phyloP scores from a whole-genome alignment of 1,140 invertebrate genomes.

The Bombyx mori region DNA sequence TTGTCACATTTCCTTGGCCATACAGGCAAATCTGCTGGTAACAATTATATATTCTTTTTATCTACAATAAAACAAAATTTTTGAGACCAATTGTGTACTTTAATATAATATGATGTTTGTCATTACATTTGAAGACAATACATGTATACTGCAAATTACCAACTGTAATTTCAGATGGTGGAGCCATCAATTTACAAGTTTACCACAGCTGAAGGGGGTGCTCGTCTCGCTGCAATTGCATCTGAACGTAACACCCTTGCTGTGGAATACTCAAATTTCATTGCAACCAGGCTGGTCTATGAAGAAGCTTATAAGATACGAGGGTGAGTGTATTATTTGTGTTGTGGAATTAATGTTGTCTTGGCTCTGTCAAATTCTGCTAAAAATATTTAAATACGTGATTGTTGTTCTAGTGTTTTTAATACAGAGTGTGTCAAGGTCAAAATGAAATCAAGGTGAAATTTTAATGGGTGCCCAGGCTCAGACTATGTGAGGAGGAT shows the following conservation, averaged over 20 bases:
- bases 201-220: conserved; percentile 51
- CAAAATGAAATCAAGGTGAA: too few relatives aligned
- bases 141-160: too few relatives aligned
- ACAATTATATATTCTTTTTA: neutral
- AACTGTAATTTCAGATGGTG: conserved; percentile 19
- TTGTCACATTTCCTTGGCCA: too few relatives aligned
- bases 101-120: neutral
- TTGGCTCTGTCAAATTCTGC: too few relatives aligned
- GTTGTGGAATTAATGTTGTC: too few relatives aligned
- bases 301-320: conserved; percentile 50
- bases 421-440: too few relatives aligned
- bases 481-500: too few relatives aligned
- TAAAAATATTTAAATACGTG: too few relatives aligned
- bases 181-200: conserved; percentile 44
- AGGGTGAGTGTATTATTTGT: conserved; percentile 27
- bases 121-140: too few relatives aligned
- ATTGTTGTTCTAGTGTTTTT: too few relatives aligned
- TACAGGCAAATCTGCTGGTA: neutral
- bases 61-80: neutral
- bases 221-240: conserved; percentile 38
- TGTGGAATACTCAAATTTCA: conserved; percentile 43
- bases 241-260: conserved; percentile 36
- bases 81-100: neutral
- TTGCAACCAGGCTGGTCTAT: conserved; percentile 39
- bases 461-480: too few relatives aligned